Conservation (phyloP, 2,888 invertebrate genomes). For the Trisateles emortualis region DNA sequence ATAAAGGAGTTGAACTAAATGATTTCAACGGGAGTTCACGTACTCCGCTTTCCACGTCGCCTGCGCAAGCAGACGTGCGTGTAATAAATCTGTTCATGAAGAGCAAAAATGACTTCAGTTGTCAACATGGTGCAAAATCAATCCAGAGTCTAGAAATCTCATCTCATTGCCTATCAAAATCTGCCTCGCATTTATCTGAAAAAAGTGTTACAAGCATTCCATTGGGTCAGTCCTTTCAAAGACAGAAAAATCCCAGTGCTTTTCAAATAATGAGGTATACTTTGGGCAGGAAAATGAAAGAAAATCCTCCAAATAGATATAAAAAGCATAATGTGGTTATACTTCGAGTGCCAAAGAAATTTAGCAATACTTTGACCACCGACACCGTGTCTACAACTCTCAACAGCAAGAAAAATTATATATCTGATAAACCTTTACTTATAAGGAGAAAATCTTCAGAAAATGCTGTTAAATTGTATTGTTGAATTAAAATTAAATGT, state of each 20-base stretch:
- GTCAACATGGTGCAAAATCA: conserved; percentile 59
- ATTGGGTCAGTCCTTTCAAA: background rate
- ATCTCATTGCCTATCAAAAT: conserved; percentile 57
- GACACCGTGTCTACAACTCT: conserved; percentile 30
- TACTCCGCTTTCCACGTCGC: background rate
- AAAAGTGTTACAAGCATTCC: conserved; percentile 35
- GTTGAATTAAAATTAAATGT: conserved; percentile 53
- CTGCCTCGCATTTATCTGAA: conserved; percentile 53
- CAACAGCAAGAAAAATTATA: conserved; percentile 27
- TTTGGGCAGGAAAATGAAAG: conserved; percentile 54
- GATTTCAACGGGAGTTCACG: background rate
- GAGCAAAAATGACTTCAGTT: conserved; percentile 53
- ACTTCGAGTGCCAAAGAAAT: conserved; percentile 49
- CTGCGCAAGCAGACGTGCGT: conserved; percentile 19
- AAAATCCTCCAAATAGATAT: conserved; percentile 36
- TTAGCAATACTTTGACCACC: conserved; percentile 44
- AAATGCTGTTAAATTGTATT: conserved; percentile 9
- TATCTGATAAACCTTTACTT: conserved; percentile 50
- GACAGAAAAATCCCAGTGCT: conserved; percentile 17
- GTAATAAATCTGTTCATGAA: conserved; percentile 31
- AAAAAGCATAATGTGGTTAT: conserved; percentile 56
- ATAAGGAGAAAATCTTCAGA: conserved; percentile 51
- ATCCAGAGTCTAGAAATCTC: conserved; percentile 63
- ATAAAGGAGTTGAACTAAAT: conserved; percentile 16
- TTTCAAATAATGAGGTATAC: conserved; percentile 54